phyloP scores from a whole-genome alignment of 2,113 vertebrate genomes.

The Sylvilagus bachmani region DNA sequence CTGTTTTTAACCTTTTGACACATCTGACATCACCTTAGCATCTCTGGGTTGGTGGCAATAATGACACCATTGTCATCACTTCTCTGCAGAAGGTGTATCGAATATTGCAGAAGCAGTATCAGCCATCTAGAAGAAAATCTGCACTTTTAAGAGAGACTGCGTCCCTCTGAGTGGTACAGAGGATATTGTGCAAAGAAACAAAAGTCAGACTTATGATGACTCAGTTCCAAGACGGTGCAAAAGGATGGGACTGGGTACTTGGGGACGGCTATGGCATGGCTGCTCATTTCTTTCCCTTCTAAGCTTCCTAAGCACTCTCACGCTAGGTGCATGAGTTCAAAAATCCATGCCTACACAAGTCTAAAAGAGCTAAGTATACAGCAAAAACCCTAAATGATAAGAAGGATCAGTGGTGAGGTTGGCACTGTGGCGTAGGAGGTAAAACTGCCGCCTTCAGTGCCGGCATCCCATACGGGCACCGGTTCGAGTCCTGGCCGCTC shows the following conservation, averaged over 20 bases:
- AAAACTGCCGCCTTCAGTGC: too few relatives aligned
- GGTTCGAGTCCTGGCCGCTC: too few relatives aligned
- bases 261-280: too few relatives aligned
- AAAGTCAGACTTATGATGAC: neutral
- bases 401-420: neutral
- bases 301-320: neutral
- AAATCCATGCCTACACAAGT: neutral
- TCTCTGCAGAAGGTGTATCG: neutral
- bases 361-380: slow-evolving; percentile 1
- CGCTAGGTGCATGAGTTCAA: neutral
- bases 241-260: neutral
- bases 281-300: neutral
- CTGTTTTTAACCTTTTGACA: neutral
- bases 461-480: too few relatives aligned
- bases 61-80: neutral
- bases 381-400: neutral
- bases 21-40: neutral
- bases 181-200: neutral
- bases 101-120: neutral
- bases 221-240: neutral
- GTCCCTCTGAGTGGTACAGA: neutral
- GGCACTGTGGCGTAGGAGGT: neutral
- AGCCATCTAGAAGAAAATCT: slow-evolving; percentile 1
- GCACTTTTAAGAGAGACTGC: neutral
- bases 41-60: neutral